Conservation (phyloP, 2,113 vertebrate genomes). For the Leptobrachium leishanense region DNA sequence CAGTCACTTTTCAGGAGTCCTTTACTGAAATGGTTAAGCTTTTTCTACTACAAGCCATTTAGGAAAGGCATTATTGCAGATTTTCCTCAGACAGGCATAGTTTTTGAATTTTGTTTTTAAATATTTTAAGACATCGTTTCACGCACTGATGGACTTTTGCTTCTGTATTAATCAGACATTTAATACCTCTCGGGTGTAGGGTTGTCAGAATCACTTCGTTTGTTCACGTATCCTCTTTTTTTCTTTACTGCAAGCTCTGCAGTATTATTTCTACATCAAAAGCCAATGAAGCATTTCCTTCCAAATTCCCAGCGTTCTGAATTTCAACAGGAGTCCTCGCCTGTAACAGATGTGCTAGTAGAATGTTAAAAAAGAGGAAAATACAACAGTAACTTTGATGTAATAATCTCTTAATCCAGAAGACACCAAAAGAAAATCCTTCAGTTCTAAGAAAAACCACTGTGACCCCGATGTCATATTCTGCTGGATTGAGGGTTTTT, state of each 20-base stretch:
- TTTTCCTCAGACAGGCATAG: neutral
- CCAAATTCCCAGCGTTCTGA: too few species aligned
- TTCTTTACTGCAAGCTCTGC: neutral
- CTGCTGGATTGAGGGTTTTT: too few species aligned
- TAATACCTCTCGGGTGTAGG: constrained; percentile 24
- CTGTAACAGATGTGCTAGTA: too few species aligned
- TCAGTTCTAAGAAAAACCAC: too few species aligned
- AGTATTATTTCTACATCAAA: neutral
- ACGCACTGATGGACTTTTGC: constrained; percentile 4
- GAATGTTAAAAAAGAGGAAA: too few species aligned
- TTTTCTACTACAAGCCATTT: neutral
- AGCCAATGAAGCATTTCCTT: neutral
- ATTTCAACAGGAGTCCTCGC: too few species aligned
- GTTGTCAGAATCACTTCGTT: constrained; percentile 22
- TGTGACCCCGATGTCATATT: too few species aligned
- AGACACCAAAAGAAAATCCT: too few species aligned
- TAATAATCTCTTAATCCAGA: too few species aligned
- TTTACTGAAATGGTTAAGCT: too few species aligned
- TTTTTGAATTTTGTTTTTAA: neutral
- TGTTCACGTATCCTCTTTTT: neutral
- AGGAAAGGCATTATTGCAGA: neutral
- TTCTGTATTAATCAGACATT: constrained; percentile 26
- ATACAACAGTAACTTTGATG: too few species aligned
- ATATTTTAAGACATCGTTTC: neutral
- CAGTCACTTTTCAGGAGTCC: too few species aligned